A percentile compares a stretch with the other conserved stretches of the same genome.
These are phyloP conservation scores for Eupithecia insigniata DNA, from an alignment of 2,888 invertebrate genomes.

Conservation along the genomic window DNA sequence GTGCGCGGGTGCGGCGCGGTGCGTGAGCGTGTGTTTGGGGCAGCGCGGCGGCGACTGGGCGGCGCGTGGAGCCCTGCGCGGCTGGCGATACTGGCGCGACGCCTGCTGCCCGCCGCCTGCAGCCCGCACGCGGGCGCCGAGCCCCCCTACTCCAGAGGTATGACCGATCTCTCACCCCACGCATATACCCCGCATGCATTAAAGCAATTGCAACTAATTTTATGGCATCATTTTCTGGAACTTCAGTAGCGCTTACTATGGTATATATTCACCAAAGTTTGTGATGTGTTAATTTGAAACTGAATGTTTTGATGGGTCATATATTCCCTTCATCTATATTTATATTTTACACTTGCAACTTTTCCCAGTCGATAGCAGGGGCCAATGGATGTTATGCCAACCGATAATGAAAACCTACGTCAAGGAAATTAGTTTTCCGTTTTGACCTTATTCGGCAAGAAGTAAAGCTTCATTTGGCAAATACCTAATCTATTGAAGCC, in stretches of 20 bases:
- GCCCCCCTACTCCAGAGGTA: conserved; percentile 89
- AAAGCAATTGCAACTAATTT: conserved; percentile 26
- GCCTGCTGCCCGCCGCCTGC: conserved; percentile 89
- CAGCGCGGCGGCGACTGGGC: conserved; percentile 70
- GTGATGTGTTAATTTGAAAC: neutral
- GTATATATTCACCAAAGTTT: neutral
- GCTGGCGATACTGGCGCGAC: conserved; percentile 80
- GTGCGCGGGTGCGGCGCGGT: conserved; percentile 59
- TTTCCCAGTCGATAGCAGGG: neutral
- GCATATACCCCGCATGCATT: conserved; percentile 37
- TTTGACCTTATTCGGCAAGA: neutral
- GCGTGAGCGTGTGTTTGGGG: conserved; percentile 79
- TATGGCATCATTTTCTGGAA: neutral
- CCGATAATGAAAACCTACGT: neutral
- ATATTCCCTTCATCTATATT: too few relatives aligned
- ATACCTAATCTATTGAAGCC: neutral
- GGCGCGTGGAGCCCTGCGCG: conserved; percentile 71
- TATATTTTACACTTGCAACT: neutral
- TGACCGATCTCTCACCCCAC: conserved; percentile 36
- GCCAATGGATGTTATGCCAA: neutral
- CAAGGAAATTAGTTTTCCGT: neutral
- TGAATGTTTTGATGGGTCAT: neutral
- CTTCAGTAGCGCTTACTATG: neutral
- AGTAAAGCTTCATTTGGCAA: neutral
- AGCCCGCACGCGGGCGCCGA: conserved; percentile 88